Evolutionary conservation across 2,797 vertebrate species (phyloP), one percentile per base, ranked within the genome.

Genomic region (Antrozous pallidus): DNA sequence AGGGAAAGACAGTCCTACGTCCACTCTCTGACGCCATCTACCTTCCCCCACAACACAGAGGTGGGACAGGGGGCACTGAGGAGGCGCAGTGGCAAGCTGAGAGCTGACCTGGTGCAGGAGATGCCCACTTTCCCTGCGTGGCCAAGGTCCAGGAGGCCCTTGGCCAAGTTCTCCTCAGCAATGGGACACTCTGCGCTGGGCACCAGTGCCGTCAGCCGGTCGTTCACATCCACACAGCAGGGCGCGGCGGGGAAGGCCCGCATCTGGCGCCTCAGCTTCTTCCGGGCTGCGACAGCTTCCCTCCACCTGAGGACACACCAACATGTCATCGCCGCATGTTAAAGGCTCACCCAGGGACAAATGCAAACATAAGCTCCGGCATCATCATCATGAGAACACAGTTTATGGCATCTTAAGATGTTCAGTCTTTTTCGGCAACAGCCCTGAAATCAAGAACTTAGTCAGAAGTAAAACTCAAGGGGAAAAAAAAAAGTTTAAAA

Each of bases 191-290:
- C 98, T 5, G 99, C 99, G 40, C 99, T 99, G 84, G 99, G 99
- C 14, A 98, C 98, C 93, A 99, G 97, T 0, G 99, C 99, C 88
- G 98, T 98, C 95, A 99, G 98, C 87, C 98, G 98, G 63, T 98
- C 98, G 47, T 96, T 97, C 8, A 98, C 98, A 51, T 99, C 99
- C 33, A 99, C 97, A 7, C 98, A 99, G 96, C 99, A 99, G 0
- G 99, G 99, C 5, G 99, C 99, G 0, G 99, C 99, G 31, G 99
- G 99, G 96, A 99, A 99, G 0, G 98, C 98, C 92, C 99, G 98
- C 99, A 99, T 99, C 96, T 99, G 99, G 89, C 98, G 98, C 97
- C 99, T 99, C 94, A 99, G 92, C 96, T 99, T 99, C 40, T 98
- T 98, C 40, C 99, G 99, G 22, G 99, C 98, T 0, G 98, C 98